Base-by-base conservation (phyloP, 2,888 invertebrate species). In the Eilema griseolum region DNA sequence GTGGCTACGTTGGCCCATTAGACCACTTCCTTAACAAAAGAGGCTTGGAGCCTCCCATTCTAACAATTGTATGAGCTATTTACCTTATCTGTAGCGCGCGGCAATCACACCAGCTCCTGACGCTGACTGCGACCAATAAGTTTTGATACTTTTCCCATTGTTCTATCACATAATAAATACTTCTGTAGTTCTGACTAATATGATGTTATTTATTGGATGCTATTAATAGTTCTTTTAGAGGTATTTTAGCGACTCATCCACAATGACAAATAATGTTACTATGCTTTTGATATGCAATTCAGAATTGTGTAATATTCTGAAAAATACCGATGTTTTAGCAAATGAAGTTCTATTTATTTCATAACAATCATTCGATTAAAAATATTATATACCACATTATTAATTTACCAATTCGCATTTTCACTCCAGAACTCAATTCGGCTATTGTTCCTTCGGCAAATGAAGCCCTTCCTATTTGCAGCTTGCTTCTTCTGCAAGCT, bases 21-120 rank as follows among this genome's bases (percentile, higher is more conserved):
- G 92, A 89, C 88, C 89, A 92, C 92, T 93, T 93, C 93, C 93
- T 91, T 89, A 92, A 95, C 94, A 94, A 95, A 94, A 93, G 94
- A 90, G 91, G 92, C 91, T 88, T 83, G 83, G 87, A 89, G 89
- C 88, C 90, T 90, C 90, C 92, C 90, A 93, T 93, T 93, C 91
- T 88, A 91, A 92, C 94, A 92, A 95, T 94, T 94, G 94, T 95
- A 95, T 94, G 95, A 95, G 93, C 95, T 94, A 95, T 95, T 95
- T 95, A 92, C 95, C 95, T 95, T 95, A 95, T 94, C 94, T 90
- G 95, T 92, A 89, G 85, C 85, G 84, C 84, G 86, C 86, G 85
- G 89, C 92, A 93, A 95, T 95, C 94, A 93, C 92, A 93, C 89
- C 85, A 89, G 90, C 89, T 90, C 82, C 89, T 82, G 84, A 87